Base-by-base conservation (phyloP, 2,113 vertebrate species). In the Neotoma lepida region DNA sequence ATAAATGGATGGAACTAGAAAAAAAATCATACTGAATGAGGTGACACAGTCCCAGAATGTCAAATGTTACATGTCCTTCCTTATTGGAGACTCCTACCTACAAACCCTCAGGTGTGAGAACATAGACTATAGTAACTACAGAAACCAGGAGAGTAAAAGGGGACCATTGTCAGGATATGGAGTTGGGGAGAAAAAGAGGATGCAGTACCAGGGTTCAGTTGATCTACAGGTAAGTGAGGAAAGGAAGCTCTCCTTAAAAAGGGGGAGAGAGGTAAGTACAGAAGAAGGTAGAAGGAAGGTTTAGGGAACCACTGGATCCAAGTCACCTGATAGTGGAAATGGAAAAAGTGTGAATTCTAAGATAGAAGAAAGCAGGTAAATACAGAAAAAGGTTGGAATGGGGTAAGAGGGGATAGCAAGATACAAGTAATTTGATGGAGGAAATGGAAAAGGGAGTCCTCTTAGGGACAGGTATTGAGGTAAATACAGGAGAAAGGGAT, bases 201-300 rank as follows among this genome's bases (percentile, higher is more conserved):
- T 2, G 2, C 49, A n/a, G 24, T 56, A n/a, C 4, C 4, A 3
- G 9, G 9, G 18, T n/a, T 9, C 35, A n/a, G 14, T n/a, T 35
- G 30, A n/a, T n/a, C 20, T 56, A 80, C 6, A 12, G 4, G 9
- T 24, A 80, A 54, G 0, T 54, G 49, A 30, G 33, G 18, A 10
- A 54, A n/a, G 15, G 9, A 6, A 2, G 18, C 18, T 20, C 8
- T 20, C 68, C 18, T 39, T 70, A 70, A 6, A 70, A 70, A 70
- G 9, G 4, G 13, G 26, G 28, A 46, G 22, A 17, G 14, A 54
- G 49, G 49, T 1, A 54, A 54, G 9, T 54, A 54, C 2, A 4
- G 17, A 70, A 3, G 33, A 80, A 35, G 9, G 9, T 80, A 18
- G 15, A 9, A 68, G 28, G 74, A 51, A 35, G 28, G 14, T 49